These are phyloP conservation scores for human DNA, from an alignment of 2,113 vertebrate genomes.

Conservation along the genomic window DNA sequence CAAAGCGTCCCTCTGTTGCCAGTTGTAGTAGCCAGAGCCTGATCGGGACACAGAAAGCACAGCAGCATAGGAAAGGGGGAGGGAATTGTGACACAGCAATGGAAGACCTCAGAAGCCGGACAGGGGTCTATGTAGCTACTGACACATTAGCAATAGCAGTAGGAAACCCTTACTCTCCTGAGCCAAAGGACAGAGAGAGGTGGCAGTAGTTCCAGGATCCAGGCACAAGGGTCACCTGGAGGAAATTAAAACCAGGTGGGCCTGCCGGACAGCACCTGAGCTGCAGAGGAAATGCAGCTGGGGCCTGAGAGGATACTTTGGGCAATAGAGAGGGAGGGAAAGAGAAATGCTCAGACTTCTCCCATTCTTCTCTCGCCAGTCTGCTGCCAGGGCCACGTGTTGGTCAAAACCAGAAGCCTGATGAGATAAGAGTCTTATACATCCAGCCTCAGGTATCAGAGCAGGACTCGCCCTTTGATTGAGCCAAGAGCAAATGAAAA, in stretches of 20 bases:
- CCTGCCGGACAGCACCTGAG: background rate
- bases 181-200: background rate
- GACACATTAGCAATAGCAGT: background rate
- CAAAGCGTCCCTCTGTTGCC: background rate
- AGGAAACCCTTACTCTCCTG: background rate
- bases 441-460: background rate
- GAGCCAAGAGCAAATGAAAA: background rate
- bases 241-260: background rate
- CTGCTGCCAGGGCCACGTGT: background rate
- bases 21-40: background rate
- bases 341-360: background rate
- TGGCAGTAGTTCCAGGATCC: background rate
- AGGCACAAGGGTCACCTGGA: background rate
- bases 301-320: rapidly evolving
- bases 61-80: rapidly evolving
- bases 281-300: background rate
- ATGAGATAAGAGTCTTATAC: background rate
- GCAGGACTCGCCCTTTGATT: background rate
- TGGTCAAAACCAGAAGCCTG: background rate
- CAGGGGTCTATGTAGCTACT: too few species aligned
- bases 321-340: background rate
- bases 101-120: background rate
- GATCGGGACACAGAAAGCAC: background rate
- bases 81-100: background rate
- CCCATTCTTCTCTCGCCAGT: background rate